These are phyloP conservation scores for Meda fulgida DNA, from an alignment of 2,797 vertebrate genomes.

Conservation along the genomic window DNA sequence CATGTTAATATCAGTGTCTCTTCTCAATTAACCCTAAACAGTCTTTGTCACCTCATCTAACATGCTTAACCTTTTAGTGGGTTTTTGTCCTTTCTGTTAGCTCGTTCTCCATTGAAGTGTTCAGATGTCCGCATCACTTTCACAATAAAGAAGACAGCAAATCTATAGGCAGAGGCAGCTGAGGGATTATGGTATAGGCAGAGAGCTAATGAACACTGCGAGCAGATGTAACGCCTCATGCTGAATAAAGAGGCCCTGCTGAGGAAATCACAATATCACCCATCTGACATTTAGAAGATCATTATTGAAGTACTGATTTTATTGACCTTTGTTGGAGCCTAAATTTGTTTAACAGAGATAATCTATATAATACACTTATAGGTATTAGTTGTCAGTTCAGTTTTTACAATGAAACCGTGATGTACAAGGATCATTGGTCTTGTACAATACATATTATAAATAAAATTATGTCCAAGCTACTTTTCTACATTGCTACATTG, in stretches of 20 bases:
- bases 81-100: slow-evolving; percentile 61
- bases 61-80: slow-evolving; percentile 74
- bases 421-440: not conserved
- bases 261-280: slow-evolving; percentile 57
- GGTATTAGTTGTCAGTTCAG: not conserved
- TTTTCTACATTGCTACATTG: not conserved
- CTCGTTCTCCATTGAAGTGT: slow-evolving; percentile 56
- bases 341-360: slow-evolving; percentile 36
- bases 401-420: slow-evolving; percentile 1
- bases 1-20: slow-evolving; percentile 66
- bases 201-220: slow-evolving; percentile 75
- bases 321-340: slow-evolving; percentile 63
- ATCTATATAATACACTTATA: slow-evolving; percentile 7
- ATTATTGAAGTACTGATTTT: slow-evolving; percentile 72
- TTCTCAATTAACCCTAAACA: slow-evolving; percentile 58
- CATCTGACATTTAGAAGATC: slow-evolving; percentile 70
- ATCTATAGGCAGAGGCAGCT: slow-evolving; percentile 79
- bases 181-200: slow-evolving; percentile 78
- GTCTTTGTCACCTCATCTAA: slow-evolving; percentile 63
- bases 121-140: slow-evolving; percentile 63
- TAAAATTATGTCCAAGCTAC: not conserved
- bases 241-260: slow-evolving; percentile 70
- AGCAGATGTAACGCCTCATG: slow-evolving; percentile 65
- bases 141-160: slow-evolving; percentile 76
- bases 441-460: slow-evolving; percentile 37